Evolutionary conservation across 2,113 vertebrate genomes (phyloP).

Genomic region (Ceyx margarethae): DNA sequence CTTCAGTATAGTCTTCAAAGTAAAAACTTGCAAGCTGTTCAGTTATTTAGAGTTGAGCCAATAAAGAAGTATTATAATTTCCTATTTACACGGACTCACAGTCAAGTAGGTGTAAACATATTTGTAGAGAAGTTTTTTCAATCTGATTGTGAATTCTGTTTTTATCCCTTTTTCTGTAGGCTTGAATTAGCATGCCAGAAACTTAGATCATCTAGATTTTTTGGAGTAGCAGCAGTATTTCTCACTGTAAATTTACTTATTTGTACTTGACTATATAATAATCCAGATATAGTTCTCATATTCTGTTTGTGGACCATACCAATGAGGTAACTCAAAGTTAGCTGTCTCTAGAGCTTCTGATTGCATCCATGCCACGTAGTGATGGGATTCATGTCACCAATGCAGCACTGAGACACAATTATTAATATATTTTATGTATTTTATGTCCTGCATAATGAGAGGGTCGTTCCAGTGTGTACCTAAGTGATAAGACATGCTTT

Average conservation of each 20-base stretch:
- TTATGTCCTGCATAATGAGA: not conserved
- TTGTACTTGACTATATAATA: not conserved
- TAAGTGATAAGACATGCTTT: fast-evolving
- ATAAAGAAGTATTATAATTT: not conserved
- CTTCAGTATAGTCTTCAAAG: not conserved
- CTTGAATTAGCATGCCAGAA: not conserved
- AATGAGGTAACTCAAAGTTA: not conserved
- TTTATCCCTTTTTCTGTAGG: not conserved
- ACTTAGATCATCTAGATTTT: not conserved
- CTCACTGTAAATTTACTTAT: not conserved
- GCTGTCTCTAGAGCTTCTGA: not conserved
- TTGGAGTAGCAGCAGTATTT: not conserved
- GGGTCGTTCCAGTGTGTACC: not conserved
- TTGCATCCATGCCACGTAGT: not conserved
- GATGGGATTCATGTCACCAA: not conserved
- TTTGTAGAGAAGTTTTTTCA: not conserved
- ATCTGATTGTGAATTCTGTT: not conserved
- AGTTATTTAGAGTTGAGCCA: not conserved
- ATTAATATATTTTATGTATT: not conserved
- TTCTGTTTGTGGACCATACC: not conserved
- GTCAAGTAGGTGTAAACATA: not conserved
- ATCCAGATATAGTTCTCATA: not conserved
- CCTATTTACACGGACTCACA: not conserved
- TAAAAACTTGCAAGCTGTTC: not conserved
- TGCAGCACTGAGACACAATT: fast-evolving